A percentile compares a stretch with the other conserved stretches of the same genome.
These are phyloP conservation scores for Acrobasis repandana DNA, from an alignment of 2,888 invertebrate species.

Conservation along the genomic window DNA sequence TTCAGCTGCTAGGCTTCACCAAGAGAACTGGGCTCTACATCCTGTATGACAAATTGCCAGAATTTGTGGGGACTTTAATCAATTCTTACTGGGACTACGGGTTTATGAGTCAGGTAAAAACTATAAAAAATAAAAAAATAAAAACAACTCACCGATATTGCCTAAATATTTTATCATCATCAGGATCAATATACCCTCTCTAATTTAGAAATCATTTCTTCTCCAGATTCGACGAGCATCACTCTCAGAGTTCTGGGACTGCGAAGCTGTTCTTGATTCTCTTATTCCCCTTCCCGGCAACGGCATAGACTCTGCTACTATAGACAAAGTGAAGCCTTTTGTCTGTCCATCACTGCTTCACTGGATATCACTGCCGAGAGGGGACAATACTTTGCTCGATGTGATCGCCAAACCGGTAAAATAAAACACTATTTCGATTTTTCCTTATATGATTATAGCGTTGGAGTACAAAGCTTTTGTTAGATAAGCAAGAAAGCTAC, in stretches of 20 bases:
- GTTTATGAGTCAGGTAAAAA: slow-evolving; percentile 72
- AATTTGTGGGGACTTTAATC: slow-evolving; percentile 63
- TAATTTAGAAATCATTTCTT: not conserved
- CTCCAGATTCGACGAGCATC: slow-evolving; percentile 65
- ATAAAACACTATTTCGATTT: slow-evolving; percentile 21
- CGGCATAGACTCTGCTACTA: slow-evolving; percentile 42
- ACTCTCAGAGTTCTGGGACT: slow-evolving; percentile 71
- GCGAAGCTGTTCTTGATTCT: slow-evolving; percentile 59
- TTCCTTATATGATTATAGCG: not conserved
- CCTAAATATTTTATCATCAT: no score
- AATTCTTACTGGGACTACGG: slow-evolving; percentile 76
- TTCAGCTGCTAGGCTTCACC: slow-evolving; percentile 73
- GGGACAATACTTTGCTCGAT: slow-evolving; percentile 71
- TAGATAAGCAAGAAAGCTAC: no score
- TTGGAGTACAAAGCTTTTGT: no score
- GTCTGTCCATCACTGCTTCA: slow-evolving; percentile 72
- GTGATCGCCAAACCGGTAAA: slow-evolving; percentile 74
- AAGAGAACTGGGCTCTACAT: slow-evolving; percentile 61
- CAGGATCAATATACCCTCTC: no score
- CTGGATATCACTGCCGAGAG: slow-evolving; percentile 73
- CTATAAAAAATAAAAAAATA: no score
- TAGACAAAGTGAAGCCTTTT: slow-evolving; percentile 57
- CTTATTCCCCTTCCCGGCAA: slow-evolving; percentile 60
- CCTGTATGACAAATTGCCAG: slow-evolving; percentile 65
- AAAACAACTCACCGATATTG: no score